Base-by-base conservation (phyloP, 1,140 invertebrate species). In the Oreohelix idahoensis region DNA sequence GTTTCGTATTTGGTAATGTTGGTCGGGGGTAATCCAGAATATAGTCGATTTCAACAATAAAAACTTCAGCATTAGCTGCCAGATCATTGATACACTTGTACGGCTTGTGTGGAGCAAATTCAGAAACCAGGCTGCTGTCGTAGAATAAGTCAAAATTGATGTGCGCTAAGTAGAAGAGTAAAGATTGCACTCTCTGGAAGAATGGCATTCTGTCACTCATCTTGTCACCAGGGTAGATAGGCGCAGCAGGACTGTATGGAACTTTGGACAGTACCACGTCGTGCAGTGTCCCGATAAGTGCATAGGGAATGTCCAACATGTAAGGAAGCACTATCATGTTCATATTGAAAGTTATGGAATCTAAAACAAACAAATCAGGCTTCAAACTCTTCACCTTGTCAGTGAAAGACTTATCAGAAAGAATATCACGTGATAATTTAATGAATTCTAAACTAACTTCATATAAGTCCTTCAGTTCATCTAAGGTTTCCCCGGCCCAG, bases 1-100 rank as follows among this genome's bases (percentile, higher is more conserved):
- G 81, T 32, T 83, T 86, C 11, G 85, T 74, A 32, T 89, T 85
- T 0, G 87, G 86, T 17, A 88, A 58, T 20, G 73, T 66, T 8
- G 89, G 84, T n/a, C 39, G 51, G 0, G 88, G 83, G 66, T 86
- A 88, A 70, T 89, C 87, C 13, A 88, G 36, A 15, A 87, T 45
- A 29, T 83, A 39, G 76, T 89, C 87, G 0, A 66, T 39, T 26
- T 87, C 85, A 11, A 84, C 35, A n/a, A 89, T 45, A 69, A 84
- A 83, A 0, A 89, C 39, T 13, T 81, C 77, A 51, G 84, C 83
- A 42, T 78, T 53, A 4, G 32, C 26, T 39, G 35, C n/a, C 4
- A 83, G 20, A 0, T 84, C 69, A 8, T 63, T 49, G n/a, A 84
- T 42, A 51, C 38, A 36, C n/a, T 63, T 78, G 11, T 69, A 51